Percentiles rank a stretch among this genome's conserved stretches.
These are phyloP conservation scores for Drosophila sp. DNA, from an alignment of 1,140 invertebrate species.

Conservation along the genomic window DNA sequence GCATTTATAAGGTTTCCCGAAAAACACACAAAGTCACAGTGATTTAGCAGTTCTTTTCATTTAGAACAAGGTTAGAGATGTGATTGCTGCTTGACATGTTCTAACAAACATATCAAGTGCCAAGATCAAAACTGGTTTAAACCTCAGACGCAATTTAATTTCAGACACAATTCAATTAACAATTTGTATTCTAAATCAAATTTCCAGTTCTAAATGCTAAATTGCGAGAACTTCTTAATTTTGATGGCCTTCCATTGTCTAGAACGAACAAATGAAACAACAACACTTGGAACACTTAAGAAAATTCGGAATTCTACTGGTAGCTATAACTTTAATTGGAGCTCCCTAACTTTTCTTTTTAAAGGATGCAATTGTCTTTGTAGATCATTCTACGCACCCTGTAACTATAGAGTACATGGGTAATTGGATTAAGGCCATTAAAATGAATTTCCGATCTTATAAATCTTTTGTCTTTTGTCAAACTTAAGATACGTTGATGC, in stretches of 20 bases:
- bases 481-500: no score
- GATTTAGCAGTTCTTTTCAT: slow-evolving; percentile 2
- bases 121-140: slow-evolving; percentile 2
- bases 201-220: background rate
- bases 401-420: no score
- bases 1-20: background rate
- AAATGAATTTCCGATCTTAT: no score
- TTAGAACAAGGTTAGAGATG: background rate
- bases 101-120: background rate
- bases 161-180: slow-evolving; percentile 6
- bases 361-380: no score
- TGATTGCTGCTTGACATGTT: background rate
- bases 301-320: no score
- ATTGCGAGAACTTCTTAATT: background rate
- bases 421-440: no score
- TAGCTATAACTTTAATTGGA: no score
- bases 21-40: background rate
- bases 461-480: no score
- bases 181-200: background rate
- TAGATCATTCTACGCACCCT: no score
- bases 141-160: background rate
- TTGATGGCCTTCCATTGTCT: background rate
- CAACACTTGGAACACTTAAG: no score
- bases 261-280: background rate
- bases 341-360: no score